phyloP scores from a whole-genome alignment of 2,113 vertebrate genomes.

The Alethe diademata region DNA sequence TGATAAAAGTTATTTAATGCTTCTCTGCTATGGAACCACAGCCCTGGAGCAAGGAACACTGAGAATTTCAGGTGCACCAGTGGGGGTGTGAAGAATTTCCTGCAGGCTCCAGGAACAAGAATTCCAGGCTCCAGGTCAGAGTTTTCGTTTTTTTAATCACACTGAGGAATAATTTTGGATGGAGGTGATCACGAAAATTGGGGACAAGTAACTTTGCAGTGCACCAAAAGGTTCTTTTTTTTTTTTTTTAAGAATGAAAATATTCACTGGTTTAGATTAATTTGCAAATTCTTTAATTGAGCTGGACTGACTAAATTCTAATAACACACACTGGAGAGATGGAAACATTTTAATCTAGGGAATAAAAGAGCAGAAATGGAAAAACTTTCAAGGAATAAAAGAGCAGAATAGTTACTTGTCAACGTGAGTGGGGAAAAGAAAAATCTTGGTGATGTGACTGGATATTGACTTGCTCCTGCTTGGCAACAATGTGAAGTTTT shows the following conservation, averaged over 20 bases:
- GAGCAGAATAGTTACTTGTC: background rate
- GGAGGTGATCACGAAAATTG: background rate
- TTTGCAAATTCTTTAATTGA: background rate
- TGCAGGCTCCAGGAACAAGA: background rate
- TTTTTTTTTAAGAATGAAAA: background rate
- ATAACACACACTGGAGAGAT: background rate
- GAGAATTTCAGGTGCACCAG: background rate
- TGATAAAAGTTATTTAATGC: background rate
- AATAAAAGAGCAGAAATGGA: background rate
- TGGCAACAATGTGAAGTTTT: background rate
- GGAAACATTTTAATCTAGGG: background rate
- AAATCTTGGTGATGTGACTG: background rate
- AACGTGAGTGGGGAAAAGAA: background rate
- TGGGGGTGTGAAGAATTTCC: background rate
- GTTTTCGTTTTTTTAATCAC: background rate
- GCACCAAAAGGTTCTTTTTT: background rate
- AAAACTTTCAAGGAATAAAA: background rate
- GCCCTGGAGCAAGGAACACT: background rate
- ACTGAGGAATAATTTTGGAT: background rate
- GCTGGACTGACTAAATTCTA: background rate
- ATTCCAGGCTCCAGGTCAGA: background rate
- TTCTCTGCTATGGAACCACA: background rate
- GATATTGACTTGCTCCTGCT: background rate
- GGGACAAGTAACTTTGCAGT: background rate
- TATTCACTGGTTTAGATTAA: background rate